Evolutionary conservation across 2,797 vertebrate species (phyloP), one percentile per base, ranked within the genome.

Genomic region (Girardinus metallicus): DNA sequence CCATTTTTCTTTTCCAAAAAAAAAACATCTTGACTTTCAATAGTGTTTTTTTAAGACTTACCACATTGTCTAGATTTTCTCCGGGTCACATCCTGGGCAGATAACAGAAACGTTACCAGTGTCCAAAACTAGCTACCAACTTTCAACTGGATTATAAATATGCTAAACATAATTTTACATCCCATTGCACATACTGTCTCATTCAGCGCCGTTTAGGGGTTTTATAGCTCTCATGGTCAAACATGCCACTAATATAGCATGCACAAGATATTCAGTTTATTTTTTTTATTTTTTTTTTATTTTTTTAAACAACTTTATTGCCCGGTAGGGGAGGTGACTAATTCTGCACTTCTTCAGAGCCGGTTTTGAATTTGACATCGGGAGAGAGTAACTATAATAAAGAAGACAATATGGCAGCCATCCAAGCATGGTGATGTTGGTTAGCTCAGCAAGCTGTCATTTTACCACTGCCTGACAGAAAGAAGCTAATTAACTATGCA

Each of bases 401-500:
- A 86, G 53, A 75, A 77, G 80, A 80, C 88, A 89, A 85, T 85
- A 88, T 84, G 83, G 83, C 87, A 85, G 36, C 53, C 83, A 88
- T 84, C 73, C 85, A 92, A 83, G 86, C 90, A 72, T 86, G 70
- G 60, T 57, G 82, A 76, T 78, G 80, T 86, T 88, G 66, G 85
- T 86, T 86, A 83, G 81, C 81, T 81, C 80, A 80, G 85, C 86
- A 91, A 86, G 84, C 88, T 90, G 91, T 75, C 78, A 81, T 84
- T 84, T 82, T 73, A 73, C 73, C 68, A 80, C 78, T 74, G 82
- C 77, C 71, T 88, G 83, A 86, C 85, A 87, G 79, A 87, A 87
- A 86, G 74, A 75, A 76, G 82, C 88, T 87, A 87, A 90, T 92
- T 91, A 90, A 87, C 86, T 83, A 86, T 89, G 86, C 86, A 87